Conservation (phyloP, 2,113 vertebrate genomes). For the Oostethus manadensis region DNA sequence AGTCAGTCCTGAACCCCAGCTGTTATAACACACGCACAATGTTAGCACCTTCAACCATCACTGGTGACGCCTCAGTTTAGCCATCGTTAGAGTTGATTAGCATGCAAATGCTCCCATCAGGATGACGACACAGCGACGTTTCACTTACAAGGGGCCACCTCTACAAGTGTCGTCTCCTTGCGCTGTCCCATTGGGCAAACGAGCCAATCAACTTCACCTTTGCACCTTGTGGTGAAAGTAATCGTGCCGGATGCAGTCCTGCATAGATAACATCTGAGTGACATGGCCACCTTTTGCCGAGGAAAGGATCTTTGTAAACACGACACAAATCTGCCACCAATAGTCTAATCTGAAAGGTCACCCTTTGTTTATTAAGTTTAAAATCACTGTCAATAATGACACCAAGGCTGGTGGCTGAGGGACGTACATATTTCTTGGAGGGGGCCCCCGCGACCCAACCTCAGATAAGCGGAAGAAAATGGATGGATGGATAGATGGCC, state of each 20-base stretch:
- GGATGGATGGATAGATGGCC: no score
- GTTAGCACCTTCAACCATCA: neutral
- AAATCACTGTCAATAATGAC: no score
- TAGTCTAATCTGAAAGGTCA: neutral
- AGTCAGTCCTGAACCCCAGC: no score
- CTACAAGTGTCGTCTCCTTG: slow-evolving; percentile 1
- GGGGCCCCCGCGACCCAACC: no score
- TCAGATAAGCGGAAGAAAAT: no score
- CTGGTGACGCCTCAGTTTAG: neutral
- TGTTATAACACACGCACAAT: no score
- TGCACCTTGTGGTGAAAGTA: slow-evolving; percentile 20
- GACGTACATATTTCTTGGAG: no score
- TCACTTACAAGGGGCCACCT: neutral
- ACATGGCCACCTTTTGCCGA: neutral
- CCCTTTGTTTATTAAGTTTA: no score
- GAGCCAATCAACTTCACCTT: slow-evolving; percentile 16
- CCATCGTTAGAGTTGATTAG: slow-evolving; percentile 4
- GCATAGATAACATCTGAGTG: slow-evolving; percentile 18
- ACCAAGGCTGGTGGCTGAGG: no score
- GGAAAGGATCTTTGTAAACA: neutral
- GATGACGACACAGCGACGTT: neutral
- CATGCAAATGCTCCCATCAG: slow-evolving; percentile 2
- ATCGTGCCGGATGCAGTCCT: slow-evolving; percentile 20
- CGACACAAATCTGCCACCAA: neutral
- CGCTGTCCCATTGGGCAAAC: slow-evolving; percentile 18